These are phyloP conservation scores for Antidorcas marsupialis DNA, from an alignment of 2,113 vertebrate genomes.

Conservation along the genomic window DNA sequence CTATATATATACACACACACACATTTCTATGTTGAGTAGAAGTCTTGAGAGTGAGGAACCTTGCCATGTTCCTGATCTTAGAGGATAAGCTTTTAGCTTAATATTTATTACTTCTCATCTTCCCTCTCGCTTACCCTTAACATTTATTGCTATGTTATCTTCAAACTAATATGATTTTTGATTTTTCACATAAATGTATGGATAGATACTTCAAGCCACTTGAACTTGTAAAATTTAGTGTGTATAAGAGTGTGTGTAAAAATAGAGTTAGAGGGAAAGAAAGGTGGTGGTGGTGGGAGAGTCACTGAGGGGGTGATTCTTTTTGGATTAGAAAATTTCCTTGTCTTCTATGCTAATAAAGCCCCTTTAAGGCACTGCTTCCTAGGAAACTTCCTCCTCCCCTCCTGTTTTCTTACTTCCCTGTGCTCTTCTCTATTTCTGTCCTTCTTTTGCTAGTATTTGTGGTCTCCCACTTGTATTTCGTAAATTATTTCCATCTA, in stretches of 20 bases:
- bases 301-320: background rate
- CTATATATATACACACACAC: background rate
- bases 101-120: background rate
- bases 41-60: background rate
- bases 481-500: slow-evolving; percentile 34
- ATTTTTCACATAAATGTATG: background rate
- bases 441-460: slow-evolving; percentile 1
- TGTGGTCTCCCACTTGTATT: slow-evolving; percentile 36
- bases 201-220: background rate
- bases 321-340: slow-evolving; percentile 11
- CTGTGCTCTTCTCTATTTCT: background rate
- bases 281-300: background rate
- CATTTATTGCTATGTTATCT: slow-evolving; percentile 3
- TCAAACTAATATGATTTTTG: background rate
- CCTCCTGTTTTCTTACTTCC: background rate
- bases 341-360: slow-evolving; percentile 33
- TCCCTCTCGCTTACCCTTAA: slow-evolving; percentile 1
- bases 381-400: background rate
- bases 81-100: background rate
- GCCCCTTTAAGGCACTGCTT: background rate
- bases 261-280: background rate
- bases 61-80: background rate
- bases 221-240: background rate
- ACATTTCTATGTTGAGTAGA: background rate
- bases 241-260: background rate